Evolutionary conservation across 2,888 invertebrate species (phyloP), one percentile per base, ranked within the genome.

Genomic region (Melanostoma scalare): DNA sequence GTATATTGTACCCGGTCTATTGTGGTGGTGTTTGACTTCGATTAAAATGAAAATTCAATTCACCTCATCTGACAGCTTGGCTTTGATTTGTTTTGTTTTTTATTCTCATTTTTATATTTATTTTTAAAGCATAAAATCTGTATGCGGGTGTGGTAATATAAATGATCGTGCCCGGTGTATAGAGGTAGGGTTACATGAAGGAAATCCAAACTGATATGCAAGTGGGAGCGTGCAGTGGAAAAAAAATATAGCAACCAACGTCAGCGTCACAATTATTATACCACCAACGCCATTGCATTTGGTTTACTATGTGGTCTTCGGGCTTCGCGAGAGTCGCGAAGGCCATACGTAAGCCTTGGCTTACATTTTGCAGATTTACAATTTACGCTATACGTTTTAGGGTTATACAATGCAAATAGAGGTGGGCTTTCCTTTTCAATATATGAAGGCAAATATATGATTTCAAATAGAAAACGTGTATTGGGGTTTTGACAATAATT

Each of bases 311-410:
- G 20, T 77, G 81, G 81, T 80, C 82, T 82, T 78, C 60, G 50
- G 52, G 78, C 61, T 63, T 30, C 30, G 73, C 63, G 56, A 78
- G 65, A 20, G 20, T 20, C 20, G 75, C 84, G 84, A 84, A 84
- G 84, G 84, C 84, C 84, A 56, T 40, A 71, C 44, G 50, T 38
- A 71, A 79, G 84, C 84, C 84, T 84, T 84, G 84, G 84, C 84
- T 84, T 84, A 84, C 84, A 79, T 84, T 72, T 82, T 68, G 42
- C 61, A 68, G 72, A 36, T 38, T 77, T 82, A 77, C 73, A 77
- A 72, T 69, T 79, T 61, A 52, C 35, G 42, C 53, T 55, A 8
- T 38, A 40, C 31, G 40, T n/a, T 38, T 60, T 76, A 52, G 36
- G 71, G 31, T 76, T 42, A 61, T 69, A 63, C 61, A 75, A 69